phyloP scores from a whole-genome alignment of 2,888 invertebrate species.

The Caenorhabditis doughertyi region DNA sequence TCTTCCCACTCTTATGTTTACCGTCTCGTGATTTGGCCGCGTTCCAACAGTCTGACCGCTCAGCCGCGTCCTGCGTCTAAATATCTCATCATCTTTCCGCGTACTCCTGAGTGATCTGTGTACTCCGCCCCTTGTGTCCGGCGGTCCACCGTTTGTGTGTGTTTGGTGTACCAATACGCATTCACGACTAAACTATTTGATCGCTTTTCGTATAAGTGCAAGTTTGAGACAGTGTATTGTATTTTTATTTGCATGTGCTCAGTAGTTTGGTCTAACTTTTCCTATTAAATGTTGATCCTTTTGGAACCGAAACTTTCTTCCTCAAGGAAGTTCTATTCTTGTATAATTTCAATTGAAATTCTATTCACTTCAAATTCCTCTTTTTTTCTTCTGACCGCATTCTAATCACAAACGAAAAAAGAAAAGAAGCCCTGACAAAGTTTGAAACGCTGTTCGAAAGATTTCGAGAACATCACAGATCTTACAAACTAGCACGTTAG shows the following conservation, averaged over 20 bases:
- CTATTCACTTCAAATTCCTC: neutral
- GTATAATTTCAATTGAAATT: neutral
- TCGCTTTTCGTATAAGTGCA: constrained; percentile 61
- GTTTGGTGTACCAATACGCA: constrained; percentile 57
- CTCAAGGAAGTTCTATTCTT: neutral
- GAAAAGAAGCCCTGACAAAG: neutral
- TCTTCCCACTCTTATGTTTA: constrained; percentile 52
- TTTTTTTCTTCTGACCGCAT: neutral
- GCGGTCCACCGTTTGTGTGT: constrained; percentile 26
- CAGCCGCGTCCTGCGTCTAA: constrained; percentile 41
- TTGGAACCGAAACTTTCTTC: constrained; percentile 17
- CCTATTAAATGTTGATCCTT: constrained; percentile 25
- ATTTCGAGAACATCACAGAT: neutral
- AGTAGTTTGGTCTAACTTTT: constrained; percentile 42
- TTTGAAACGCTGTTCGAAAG: neutral
- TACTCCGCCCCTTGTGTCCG: constrained; percentile 47
- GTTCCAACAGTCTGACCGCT: constrained; percentile 63
- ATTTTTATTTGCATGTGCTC: constrained; percentile 55
- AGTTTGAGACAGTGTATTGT: constrained; percentile 59
- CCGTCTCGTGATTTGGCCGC: constrained; percentile 68
- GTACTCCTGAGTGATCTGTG: constrained; percentile 46
- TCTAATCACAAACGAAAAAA: neutral
- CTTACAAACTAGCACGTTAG: neutral
- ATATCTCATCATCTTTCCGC: constrained; percentile 30
- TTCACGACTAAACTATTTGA: constrained; percentile 64